Conservation (phyloP, 2,888 invertebrate genomes). For the Platerodrilus igneus region DNA sequence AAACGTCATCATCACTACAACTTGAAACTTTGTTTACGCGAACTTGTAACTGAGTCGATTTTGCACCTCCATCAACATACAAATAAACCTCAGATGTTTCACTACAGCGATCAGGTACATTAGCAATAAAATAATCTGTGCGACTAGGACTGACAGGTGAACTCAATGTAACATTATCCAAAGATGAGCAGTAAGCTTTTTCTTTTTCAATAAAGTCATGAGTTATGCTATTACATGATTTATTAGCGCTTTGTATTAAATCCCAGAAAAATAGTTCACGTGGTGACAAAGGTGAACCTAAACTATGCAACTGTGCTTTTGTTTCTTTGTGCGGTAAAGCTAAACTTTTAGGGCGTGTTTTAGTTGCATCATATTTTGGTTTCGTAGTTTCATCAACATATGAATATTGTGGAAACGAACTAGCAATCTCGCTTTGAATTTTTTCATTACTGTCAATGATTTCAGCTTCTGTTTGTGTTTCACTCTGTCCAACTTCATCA, state of each 20-base stretch:
- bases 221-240: conserved; percentile 6
- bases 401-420: not conserved
- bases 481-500: no score
- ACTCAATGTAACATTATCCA: conserved; percentile 5
- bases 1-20: no score
- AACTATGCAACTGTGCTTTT: conserved; percentile 14
- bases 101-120: conserved; percentile 14
- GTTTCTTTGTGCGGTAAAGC: no score
- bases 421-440: not conserved
- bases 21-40: no score
- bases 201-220: conserved; percentile 16
- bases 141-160: conserved; percentile 5
- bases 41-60: no score
- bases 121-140: conserved; percentile 19
- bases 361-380: not conserved
- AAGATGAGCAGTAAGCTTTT: conserved; percentile 6
- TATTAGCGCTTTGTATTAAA: conserved; percentile 19
- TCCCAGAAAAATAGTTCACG: conserved; percentile 22
- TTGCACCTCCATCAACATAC: conserved; percentile 14
- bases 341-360: not conserved
- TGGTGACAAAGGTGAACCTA: conserved; percentile 15
- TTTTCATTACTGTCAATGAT: no score
- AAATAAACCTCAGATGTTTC: conserved; percentile 14
- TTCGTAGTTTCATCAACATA: not conserved
- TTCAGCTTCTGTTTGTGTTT: not conserved